Percentiles rank a stretch among this genome's conserved stretches.
These are phyloP conservation scores for Oreochromis spilurus DNA, from an alignment of 2,113 vertebrate species.

Conservation along the genomic window DNA sequence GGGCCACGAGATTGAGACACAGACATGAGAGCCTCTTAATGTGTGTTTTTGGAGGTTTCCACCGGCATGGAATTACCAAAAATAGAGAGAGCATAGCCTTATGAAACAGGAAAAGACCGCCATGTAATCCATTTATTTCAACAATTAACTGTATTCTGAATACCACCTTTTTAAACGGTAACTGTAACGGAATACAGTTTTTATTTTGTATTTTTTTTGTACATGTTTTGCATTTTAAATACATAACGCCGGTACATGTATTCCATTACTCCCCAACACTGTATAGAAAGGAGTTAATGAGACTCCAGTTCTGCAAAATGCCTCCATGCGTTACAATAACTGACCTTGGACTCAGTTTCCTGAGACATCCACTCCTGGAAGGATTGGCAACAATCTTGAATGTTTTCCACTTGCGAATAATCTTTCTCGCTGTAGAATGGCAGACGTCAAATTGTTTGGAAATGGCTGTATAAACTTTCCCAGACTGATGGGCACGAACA, in stretches of 20 bases:
- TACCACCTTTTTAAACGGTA: not conserved
- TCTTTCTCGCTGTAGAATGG: not conserved
- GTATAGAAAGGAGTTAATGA: not conserved
- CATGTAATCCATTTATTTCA: not conserved
- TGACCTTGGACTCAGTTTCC: not conserved
- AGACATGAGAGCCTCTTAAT: not conserved
- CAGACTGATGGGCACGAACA: not conserved
- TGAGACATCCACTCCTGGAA: not conserved
- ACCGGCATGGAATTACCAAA: not conserved
- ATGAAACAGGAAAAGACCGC: not conserved
- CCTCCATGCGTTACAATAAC: not conserved
- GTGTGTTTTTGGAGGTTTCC: not conserved
- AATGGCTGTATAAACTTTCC: not conserved
- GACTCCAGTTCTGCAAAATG: not conserved
- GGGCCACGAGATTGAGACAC: accelerated
- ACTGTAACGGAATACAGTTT: not conserved
- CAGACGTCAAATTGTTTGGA: not conserved
- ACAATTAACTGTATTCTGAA: not conserved
- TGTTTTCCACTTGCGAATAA: not conserved
- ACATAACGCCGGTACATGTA: not conserved
- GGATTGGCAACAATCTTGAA: not conserved
- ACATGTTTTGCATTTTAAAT: not conserved
- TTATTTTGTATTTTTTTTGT: not conserved
- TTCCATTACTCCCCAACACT: not conserved
- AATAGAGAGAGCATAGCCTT: not conserved